Evolutionary conservation across 2,888 invertebrate genomes (phyloP), one percentile per base, ranked within the genome.

Genomic region (Rapana venosa): DNA sequence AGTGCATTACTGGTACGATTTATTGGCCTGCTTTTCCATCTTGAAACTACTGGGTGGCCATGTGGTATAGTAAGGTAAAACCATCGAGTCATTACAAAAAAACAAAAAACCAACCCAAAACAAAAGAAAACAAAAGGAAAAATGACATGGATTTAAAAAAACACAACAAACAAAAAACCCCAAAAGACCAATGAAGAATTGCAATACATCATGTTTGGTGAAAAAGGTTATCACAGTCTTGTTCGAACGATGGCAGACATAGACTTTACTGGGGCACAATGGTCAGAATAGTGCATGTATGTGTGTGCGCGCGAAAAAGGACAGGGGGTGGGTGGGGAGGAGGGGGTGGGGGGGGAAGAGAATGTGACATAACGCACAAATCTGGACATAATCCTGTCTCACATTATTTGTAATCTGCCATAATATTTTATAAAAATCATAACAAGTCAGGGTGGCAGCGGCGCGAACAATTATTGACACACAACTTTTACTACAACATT

Each of bases 161-260:
- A 35, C n/a, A 13, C 32, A 79, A 35, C 0, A 15, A 79, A 15
- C 15, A 35, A 32, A 79, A 8, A n/a, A 35, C 15, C 35, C 30
- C 0, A 70, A 70, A 70, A 13, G n/a, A n/a, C 0, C 6, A 74
- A 74, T n/a, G n/a, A 30, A n/a, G n/a, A 30, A 30, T n/a, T 0
- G 11, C n/a, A 74, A 77, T 32, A 79, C 22, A 79, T 32, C 32
- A 11, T 13, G 77, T 32, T 32, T 35, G 17, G 20, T 20, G 32
- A 79, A 77, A 32, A 15, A 35, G 32, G 35, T 79, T 79, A 79
- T 79, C 79, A 79, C 79, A 79, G 79, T 79, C 79, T 79, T 77
- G 2, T 32, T 79, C 22, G 32, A 79, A 13, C 13, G 35, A 79
- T 22, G 77, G 79, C 35, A 15, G 35, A 79, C 17, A 35, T 15